Evolutionary conservation across 2,113 vertebrate genomes (phyloP).

Genomic region (Scophthalmus maximus): DNA sequence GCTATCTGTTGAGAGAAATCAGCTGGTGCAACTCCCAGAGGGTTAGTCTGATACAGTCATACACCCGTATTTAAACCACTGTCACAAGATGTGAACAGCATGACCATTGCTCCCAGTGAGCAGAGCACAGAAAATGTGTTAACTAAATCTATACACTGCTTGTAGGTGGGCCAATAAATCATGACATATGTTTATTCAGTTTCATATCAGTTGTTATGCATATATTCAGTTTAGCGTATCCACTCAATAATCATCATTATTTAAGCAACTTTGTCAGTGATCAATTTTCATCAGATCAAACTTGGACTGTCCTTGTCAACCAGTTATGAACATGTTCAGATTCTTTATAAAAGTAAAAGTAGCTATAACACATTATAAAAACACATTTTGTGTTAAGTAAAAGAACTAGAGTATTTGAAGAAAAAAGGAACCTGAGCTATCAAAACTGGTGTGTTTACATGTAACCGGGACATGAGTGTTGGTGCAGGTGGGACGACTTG

Average conservation of each 20-base stretch:
- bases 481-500: background rate
- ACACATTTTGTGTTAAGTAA: no score
- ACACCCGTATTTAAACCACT: conserved; percentile 26
- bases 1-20: conserved; percentile 85
- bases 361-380: background rate
- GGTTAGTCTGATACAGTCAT: conserved; percentile 81
- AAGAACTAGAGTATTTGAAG: no score
- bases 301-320: no score
- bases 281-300: no score
- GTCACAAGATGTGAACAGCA: background rate
- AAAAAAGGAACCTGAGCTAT: background rate
- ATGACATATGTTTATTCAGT: background rate
- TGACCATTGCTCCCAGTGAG: background rate
- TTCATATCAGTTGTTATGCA: background rate
- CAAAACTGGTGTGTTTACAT: background rate
- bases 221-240: background rate
- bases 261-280: background rate
- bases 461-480: background rate
- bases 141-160: background rate
- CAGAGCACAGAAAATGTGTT: background rate
- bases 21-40: conserved; percentile 81
- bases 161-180: background rate
- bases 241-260: background rate
- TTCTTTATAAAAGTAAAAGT: background rate
- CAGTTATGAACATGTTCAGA: background rate